Evolutionary conservation across 2,113 vertebrate species (phyloP).

Genomic region (Euleptes europaea): DNA sequence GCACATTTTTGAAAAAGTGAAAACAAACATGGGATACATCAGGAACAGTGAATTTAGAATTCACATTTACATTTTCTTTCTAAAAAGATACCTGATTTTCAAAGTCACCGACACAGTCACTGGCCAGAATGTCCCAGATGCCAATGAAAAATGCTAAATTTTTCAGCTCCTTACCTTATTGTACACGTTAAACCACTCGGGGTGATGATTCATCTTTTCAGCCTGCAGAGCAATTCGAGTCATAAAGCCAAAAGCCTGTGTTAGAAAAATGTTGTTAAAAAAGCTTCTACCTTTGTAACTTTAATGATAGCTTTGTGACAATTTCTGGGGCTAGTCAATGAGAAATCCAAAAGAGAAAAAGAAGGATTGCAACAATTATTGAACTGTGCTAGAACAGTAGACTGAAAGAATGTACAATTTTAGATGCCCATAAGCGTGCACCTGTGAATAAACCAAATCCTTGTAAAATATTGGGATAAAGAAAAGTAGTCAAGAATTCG

Average conservation of each 20-base stretch:
- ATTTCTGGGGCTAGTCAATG: not conserved
- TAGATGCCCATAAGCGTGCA: not conserved
- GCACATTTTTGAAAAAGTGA: constrained; percentile 6
- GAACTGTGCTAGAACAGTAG: not conserved
- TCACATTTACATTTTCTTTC: constrained; percentile 25
- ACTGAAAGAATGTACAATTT: not conserved
- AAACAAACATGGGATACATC: not conserved
- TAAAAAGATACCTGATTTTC: not conserved
- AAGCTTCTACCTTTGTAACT: not conserved
- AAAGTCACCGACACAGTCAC: not conserved
- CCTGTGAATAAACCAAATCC: not conserved
- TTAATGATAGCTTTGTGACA: not conserved
- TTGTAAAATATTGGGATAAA: not conserved
- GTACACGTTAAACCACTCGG: constrained; percentile 97
- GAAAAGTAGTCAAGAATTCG: not conserved
- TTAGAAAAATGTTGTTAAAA: constrained; percentile 27
- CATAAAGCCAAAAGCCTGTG: constrained; percentile 97
- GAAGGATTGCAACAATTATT: not conserved
- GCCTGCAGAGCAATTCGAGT: constrained; percentile 94
- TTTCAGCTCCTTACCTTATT: constrained; percentile 86
- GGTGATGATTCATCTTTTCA: constrained; percentile 99
- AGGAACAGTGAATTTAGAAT: constrained; percentile 8
- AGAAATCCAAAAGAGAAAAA: not conserved
- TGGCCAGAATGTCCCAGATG: not conserved
- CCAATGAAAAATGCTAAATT: constrained; percentile 1